Percentiles rank a stretch among this genome's conserved stretches.
phyloP scores from a whole-genome alignment of 2,113 vertebrate genomes.

The Toxostoma redivivum region DNA sequence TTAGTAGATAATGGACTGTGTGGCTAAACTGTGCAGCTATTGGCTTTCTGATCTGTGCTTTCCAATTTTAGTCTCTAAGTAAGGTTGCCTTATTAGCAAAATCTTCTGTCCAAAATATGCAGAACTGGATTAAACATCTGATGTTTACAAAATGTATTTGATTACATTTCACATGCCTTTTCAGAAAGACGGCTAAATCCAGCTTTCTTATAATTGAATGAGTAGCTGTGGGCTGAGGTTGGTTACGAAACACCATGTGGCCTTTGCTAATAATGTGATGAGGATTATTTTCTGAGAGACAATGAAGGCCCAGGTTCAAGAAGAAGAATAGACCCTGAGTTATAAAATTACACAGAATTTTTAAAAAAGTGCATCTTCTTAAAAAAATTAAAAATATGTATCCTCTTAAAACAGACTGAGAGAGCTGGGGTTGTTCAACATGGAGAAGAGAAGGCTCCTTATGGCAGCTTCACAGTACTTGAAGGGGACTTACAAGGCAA shows the following conservation, averaged over 20 bases:
- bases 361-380: background rate
- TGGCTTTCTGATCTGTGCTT: conserved; percentile 5
- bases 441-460: background rate
- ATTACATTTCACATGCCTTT: background rate
- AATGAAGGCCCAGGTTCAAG: background rate
- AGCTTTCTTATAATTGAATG: background rate
- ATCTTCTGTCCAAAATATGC: background rate
- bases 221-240: background rate
- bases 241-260: background rate
- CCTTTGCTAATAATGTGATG: background rate
- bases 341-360: background rate
- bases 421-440: background rate
- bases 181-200: background rate
- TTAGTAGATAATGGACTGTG: conserved; percentile 3
- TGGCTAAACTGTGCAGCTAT: background rate
- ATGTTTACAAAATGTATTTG: background rate
- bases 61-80: background rate
- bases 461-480: background rate
- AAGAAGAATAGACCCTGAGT: background rate
- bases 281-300: background rate
- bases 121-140: background rate
- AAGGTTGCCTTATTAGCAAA: background rate
- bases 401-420: background rate
- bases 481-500: background rate
- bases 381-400: background rate